phyloP scores from a whole-genome alignment of 2,113 vertebrate species.

The Kryptolebias marmoratus region DNA sequence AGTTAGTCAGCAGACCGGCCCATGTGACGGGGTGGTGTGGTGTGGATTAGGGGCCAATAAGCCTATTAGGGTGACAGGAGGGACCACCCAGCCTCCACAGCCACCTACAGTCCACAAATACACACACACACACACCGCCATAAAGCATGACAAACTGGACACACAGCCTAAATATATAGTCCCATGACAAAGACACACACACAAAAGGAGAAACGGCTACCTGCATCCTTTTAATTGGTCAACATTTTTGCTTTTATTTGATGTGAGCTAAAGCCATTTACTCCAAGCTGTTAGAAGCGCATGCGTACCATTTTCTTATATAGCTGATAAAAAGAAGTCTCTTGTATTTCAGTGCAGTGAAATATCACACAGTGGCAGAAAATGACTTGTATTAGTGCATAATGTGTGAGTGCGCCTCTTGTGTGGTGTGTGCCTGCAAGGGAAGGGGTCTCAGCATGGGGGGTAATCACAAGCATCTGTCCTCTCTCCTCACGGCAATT shows the following conservation, averaged over 20 bases:
- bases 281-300: neutral
- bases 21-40: slow-evolving; percentile 74
- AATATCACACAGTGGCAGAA: slow-evolving; percentile 28
- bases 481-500: slow-evolving; percentile 67
- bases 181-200: slow-evolving; percentile 17
- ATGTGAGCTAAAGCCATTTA: too few species aligned
- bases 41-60: slow-evolving; percentile 77
- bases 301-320: slow-evolving; percentile 11
- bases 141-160: slow-evolving; percentile 15
- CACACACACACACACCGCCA: slow-evolving; percentile 18
- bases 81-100: slow-evolving; percentile 75
- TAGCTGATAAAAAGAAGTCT: neutral
- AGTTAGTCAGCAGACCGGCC: slow-evolving; percentile 75
- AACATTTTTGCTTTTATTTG: too few species aligned
- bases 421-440: slow-evolving; percentile 11
- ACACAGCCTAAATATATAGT: slow-evolving; percentile 6
- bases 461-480: slow-evolving; percentile 77
- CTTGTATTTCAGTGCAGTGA: slow-evolving; percentile 11
- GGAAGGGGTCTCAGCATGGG: slow-evolving; percentile 45
- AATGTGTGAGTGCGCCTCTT: slow-evolving; percentile 12
- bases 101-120: slow-evolving; percentile 53
- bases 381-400: slow-evolving; percentile 10
- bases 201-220: neutral
- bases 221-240: neutral
- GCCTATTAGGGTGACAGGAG: slow-evolving; percentile 77